Conservation (phyloP, 1,140 invertebrate genomes). For the Theocolax elegans region DNA sequence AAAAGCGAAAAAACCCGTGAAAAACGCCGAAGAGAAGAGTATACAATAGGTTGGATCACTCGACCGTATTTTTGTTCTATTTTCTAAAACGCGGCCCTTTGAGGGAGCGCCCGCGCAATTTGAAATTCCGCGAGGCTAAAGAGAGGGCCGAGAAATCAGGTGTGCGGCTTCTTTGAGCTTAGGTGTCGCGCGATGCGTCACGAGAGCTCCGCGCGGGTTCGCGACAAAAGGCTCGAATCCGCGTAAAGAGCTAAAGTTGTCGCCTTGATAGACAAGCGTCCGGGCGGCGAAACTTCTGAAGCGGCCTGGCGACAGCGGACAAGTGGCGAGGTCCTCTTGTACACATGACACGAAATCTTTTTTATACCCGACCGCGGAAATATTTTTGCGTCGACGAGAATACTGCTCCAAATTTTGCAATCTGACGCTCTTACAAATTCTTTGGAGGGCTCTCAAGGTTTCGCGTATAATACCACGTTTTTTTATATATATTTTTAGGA, state of each 20-base stretch:
- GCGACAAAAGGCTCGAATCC: constrained; percentile 62
- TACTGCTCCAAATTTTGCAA: constrained; percentile 30
- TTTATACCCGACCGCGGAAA: constrained; percentile 15
- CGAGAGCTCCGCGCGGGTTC: constrained; percentile 37
- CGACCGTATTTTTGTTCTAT: constrained; percentile 9
- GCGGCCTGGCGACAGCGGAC: neutral
- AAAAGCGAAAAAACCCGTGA: no score
- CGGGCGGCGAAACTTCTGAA: constrained; percentile 57
- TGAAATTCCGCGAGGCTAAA: constrained; percentile 50
- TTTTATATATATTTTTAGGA: no score
- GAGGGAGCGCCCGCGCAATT: constrained; percentile 45
- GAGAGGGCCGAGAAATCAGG: constrained; percentile 50
- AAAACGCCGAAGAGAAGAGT: constrained; percentile 18
- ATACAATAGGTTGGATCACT: constrained; percentile 23
- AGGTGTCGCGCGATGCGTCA: constrained; percentile 53
- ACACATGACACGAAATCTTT: constrained; percentile 12
- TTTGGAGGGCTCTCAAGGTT: neutral
- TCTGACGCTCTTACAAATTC: constrained; percentile 3
- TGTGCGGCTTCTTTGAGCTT: constrained; percentile 56
- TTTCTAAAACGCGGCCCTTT: constrained; percentile 43
- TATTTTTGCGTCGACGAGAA: neutral
- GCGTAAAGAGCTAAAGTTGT: constrained; percentile 60
- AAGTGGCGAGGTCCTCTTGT: constrained; percentile 3
- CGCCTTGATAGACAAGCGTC: constrained; percentile 53
- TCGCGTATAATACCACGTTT: neutral